A percentile compares a stretch with the other conserved stretches of the same genome.
Evolutionary conservation across 2,113 vertebrate species (phyloP).

Genomic region (Chaetorhynchus papuensis): DNA sequence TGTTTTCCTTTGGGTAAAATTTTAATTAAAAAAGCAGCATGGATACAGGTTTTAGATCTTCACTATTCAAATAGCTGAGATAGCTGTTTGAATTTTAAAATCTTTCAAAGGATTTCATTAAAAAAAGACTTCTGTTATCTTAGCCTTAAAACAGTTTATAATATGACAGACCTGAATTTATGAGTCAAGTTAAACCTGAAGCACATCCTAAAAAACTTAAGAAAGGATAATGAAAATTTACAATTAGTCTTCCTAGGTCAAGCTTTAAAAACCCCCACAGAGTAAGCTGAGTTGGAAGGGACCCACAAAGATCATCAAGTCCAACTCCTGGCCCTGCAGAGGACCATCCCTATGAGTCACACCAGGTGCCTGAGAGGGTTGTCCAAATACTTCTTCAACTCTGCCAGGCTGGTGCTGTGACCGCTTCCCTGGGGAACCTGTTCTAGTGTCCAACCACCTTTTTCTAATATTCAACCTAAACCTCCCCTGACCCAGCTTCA

Average conservation of each 20-base stretch:
- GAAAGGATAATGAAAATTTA: background rate
- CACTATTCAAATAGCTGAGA: constrained; percentile 72
- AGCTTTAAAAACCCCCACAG: background rate
- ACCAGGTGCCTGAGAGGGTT: background rate
- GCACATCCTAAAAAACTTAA: background rate
- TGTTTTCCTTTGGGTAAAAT: constrained; percentile 80
- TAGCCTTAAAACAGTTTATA: constrained; percentile 40
- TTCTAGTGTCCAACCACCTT: no score
- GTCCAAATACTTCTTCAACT: background rate
- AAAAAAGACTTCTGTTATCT: constrained; percentile 36
- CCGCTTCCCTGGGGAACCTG: background rate
- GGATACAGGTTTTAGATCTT: constrained; percentile 74
- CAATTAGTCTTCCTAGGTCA: background rate
- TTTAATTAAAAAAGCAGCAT: constrained; percentile 84
- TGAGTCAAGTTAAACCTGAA: background rate
- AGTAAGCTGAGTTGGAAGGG: background rate
- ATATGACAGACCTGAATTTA: background rate
- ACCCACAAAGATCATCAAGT: background rate
- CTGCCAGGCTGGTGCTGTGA: background rate
- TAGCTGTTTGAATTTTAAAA: constrained; percentile 76
- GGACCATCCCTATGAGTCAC: no score
- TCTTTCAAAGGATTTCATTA: constrained; percentile 19
- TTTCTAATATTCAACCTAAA: background rate
- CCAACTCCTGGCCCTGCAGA: background rate
- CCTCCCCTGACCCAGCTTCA: background rate